Base-by-base conservation (phyloP, 2,888 invertebrate genomes). In the Drosophila stalkeri region DNA sequence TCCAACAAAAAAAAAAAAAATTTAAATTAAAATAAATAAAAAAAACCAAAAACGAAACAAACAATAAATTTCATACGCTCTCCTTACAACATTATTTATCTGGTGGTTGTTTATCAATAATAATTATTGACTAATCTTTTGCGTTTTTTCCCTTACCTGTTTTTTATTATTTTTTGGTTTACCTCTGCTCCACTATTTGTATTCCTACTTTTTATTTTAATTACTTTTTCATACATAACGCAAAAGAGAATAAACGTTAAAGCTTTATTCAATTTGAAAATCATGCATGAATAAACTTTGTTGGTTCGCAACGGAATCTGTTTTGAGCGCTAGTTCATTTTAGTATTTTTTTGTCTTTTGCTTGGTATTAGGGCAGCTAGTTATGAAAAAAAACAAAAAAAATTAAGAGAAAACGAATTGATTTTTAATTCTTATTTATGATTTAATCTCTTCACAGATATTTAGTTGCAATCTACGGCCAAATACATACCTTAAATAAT, bases 381-480 rank as follows among this genome's bases (percentile, higher is more conserved):
- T 65, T 68, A 77, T 54, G 63, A 60, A 67, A 65, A 70, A 70
- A 63, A 16, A 47, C 60, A 65, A 61, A 67, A 49, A 67, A 64
- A 63, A 56, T 49, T 64, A 43, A 72, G 60, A 79, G 47, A 64
- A 80, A 70, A 72, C 52, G 63, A 77, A 86, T 81, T 76, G 81
- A 86, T 87, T 90, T 90, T 75, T 82, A 77, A 83, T 84, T 91
- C 85, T 90, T 91, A 82, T 89, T 89, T 84, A 89, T 91, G 87
- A 90, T 91, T 88, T 91, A 89, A 91, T 92, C 82, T 92, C 85
- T 92, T 91, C 92, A 89, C 92, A 92, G 92, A 92, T 92, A 91
- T 91, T 91, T 88, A 91, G 87, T 91, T 92, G 91, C 92, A 91
- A 92, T 91, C 91, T 91, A 92, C 92, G 90, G 92, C 91, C 92